Conservation (phyloP, 2,888 invertebrate genomes). For the Aphidoletes aphidimyza region DNA sequence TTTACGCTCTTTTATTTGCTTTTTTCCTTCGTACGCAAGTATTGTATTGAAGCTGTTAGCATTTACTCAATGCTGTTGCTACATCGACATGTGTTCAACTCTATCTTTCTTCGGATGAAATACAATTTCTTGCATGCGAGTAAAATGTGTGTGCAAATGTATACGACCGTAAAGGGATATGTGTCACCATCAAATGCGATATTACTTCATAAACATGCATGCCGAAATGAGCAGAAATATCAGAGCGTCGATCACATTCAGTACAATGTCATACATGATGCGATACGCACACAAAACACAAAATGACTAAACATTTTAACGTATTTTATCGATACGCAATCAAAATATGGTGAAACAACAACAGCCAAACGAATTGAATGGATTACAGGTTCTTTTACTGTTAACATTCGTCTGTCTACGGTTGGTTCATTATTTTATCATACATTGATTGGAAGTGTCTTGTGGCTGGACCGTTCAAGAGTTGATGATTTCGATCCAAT, state of each 20-base stretch:
- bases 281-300: too few species aligned
- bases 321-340: conserved; percentile 23
- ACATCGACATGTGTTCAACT: neutral
- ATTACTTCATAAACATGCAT: conserved; percentile 34
- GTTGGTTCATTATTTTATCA: too few species aligned
- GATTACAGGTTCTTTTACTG: neutral
- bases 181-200: conserved; percentile 11
- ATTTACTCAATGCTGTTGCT: neutral
- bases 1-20: neutral
- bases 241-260: too few species aligned
- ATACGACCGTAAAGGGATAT: neutral
- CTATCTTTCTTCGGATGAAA: neutral
- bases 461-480: neutral
- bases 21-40: neutral
- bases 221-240: too few species aligned
- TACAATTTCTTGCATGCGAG: too few species aligned
- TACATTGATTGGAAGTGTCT: too few species aligned
- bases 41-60: neutral
- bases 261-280: too few species aligned
- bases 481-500: neutral
- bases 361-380: neutral
- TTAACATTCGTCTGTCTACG: too few species aligned
- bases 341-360: conserved; percentile 14
- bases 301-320: neutral
- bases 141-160: neutral